Evolutionary conservation across 2,797 vertebrate species (phyloP), one percentile per base, ranked within the genome.

Genomic region (Aplochiton taeniatus): DNA sequence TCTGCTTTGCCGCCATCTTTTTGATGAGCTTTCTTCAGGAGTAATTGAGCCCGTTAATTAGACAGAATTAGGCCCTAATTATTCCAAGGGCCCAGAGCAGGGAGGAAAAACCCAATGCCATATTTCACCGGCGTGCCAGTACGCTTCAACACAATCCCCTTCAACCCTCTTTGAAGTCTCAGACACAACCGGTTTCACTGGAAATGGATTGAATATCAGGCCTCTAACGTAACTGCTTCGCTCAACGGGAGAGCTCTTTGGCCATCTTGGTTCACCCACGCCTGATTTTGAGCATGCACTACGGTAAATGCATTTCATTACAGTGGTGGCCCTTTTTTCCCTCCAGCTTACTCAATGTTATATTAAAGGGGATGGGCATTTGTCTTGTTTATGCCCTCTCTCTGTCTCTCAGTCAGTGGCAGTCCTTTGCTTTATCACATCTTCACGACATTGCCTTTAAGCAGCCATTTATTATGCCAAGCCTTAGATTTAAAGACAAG

Each of bases 1-100:
- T 82, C 84, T 75, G 84, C 88, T 85, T 90, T 90, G 89, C 83
- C 88, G 78, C 88, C 88, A 91, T 91, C 86, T 90, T 90, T 90
- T 85, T 89, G 90, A 92, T 92, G 91, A 92, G 91, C 87, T 92
- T 92, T 92, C 89, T 90, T 90, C 88, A 90, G 89, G 87, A 91
- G 90, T 90, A 90, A 92, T 92, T 90, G 90, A 92, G 88, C 88
- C 89, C 90, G 87, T 92, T 93, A 93, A 92, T 93, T 92, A 92
- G 89, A 92, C 87, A 89, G 90, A 92, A 92, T 92, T 91, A 90
- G 90, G 87, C 89, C 88, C 88, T 88, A 92, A 91, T 93, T 91
- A 92, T 92, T 91, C 89, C 80, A 86, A 89, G 88, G 86, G 89
- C 90, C 88, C 84, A 85, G 87, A 88, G 91, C 89, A 83, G 75